phyloP scores from a whole-genome alignment of 64 coral and sea anemone genomes.

The Montipora capricornis region DNA sequence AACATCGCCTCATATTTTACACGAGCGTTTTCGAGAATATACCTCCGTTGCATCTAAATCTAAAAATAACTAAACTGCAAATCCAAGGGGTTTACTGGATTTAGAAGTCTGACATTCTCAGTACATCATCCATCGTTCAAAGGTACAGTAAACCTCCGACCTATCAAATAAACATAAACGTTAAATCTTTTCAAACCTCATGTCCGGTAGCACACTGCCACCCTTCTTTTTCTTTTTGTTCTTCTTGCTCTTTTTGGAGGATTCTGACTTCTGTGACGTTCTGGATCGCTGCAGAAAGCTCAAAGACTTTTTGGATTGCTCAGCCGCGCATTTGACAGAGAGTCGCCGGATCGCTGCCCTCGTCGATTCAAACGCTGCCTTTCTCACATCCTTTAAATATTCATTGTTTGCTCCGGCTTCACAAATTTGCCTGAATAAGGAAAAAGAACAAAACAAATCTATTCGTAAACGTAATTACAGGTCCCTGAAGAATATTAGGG shows the following conservation, averaged over 20 bases:
- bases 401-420: slow-evolving; percentile 67
- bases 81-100: no score
- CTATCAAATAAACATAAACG: no score
- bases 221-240: background rate
- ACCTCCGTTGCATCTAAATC: no score
- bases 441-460: background rate
- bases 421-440: slow-evolving; percentile 67
- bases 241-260: background rate
- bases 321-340: slow-evolving; percentile 59
- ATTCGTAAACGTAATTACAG: no score
- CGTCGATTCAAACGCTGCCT: slow-evolving; percentile 72
- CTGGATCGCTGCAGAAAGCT: background rate
- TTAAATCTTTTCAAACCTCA: background rate
- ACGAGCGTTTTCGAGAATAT: no score
- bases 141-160: no score
- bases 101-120: no score
- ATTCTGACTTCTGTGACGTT: background rate
- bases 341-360: slow-evolving; percentile 66
- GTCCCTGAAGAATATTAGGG: no score
- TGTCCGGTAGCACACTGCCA: slow-evolving; percentile 22
- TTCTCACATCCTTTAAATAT: slow-evolving; percentile 64
- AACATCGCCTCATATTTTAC: no score
- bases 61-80: no score
- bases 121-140: no score
- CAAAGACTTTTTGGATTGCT: background rate